phyloP scores from a whole-genome alignment of 2,113 vertebrate genomes.

The Elanoides forficatus region DNA sequence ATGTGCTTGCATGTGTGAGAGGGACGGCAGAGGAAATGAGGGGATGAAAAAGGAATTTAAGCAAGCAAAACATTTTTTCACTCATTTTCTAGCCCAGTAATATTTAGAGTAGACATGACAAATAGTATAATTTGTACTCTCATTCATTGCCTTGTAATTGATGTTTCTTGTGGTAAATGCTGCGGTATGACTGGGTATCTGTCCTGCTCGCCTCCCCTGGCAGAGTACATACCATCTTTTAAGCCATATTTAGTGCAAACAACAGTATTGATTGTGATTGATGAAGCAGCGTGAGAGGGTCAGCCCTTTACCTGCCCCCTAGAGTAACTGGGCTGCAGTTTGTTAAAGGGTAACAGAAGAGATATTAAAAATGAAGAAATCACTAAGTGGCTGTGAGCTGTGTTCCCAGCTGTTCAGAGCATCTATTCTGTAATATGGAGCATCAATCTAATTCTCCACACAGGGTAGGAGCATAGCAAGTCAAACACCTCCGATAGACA shows the following conservation, averaged over 20 bases:
- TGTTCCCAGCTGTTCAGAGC: constrained; percentile 58
- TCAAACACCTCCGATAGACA: constrained; percentile 34
- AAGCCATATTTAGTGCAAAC: background rate
- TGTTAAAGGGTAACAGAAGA: constrained; percentile 27
- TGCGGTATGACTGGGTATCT: background rate
- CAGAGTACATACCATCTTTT: background rate
- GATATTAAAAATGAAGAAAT: constrained; percentile 63
- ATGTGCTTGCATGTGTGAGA: background rate
- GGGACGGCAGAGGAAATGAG: background rate
- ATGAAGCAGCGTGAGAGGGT: background rate
- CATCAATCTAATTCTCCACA: constrained; percentile 63
- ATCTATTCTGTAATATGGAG: constrained; percentile 41
- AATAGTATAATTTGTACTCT: background rate
- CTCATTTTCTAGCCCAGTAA: background rate
- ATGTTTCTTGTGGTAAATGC: background rate
- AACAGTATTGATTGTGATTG: background rate
- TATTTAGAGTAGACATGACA: constrained; percentile 1
- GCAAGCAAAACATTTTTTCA: background rate
- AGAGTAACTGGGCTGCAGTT: constrained; percentile 48
- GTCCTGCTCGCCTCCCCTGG: background rate
- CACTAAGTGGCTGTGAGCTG: constrained; percentile 8
- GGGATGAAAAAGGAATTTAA: background rate
- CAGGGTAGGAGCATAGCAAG: constrained; percentile 39
- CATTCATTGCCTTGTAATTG: background rate
- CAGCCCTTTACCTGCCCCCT: constrained; percentile 10